Conservation (phyloP, 1,140 invertebrate species). For the Tetramorium parvispinum region DNA sequence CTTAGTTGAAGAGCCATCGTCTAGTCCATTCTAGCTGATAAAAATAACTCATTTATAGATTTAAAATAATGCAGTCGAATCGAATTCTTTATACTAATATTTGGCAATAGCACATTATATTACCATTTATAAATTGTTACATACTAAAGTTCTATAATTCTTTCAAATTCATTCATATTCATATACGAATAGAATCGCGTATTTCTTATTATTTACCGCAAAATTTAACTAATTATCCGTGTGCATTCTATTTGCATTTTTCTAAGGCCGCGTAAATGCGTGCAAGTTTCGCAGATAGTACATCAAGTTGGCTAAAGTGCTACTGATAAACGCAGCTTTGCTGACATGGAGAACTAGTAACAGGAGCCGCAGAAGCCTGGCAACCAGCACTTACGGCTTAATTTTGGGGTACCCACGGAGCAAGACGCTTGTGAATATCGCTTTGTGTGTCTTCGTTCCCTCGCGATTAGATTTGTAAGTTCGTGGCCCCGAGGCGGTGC, state of each 20-base stretch:
- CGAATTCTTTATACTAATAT: not conserved
- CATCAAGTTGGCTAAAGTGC: not conserved
- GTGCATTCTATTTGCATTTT: not conserved
- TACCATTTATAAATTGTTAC: not conserved
- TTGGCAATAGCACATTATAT: not conserved
- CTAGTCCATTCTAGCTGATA: not conserved
- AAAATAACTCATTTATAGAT: not conserved
- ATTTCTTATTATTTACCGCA: not conserved
- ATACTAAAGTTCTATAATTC: not conserved
- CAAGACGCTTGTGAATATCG: conserved; percentile 46
- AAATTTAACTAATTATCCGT: not conserved
- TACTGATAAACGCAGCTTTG: not conserved
- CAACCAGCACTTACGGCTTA: conserved; percentile 47
- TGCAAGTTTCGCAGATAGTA: too few species aligned
- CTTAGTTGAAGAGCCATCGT: not conserved
- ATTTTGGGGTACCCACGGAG: conserved; percentile 20
- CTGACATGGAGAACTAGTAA: not conserved
- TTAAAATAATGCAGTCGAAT: not conserved
- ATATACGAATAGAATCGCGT: not conserved
- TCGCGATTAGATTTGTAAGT: conserved; percentile 72
- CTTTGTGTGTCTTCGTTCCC: conserved; percentile 65
- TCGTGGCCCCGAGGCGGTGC: conserved; percentile 40
- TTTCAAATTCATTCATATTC: not conserved
- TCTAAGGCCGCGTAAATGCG: not conserved
- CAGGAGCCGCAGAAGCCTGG: not conserved